phyloP scores from a whole-genome alignment of 1,140 invertebrate species.

The Solen grandis region DNA sequence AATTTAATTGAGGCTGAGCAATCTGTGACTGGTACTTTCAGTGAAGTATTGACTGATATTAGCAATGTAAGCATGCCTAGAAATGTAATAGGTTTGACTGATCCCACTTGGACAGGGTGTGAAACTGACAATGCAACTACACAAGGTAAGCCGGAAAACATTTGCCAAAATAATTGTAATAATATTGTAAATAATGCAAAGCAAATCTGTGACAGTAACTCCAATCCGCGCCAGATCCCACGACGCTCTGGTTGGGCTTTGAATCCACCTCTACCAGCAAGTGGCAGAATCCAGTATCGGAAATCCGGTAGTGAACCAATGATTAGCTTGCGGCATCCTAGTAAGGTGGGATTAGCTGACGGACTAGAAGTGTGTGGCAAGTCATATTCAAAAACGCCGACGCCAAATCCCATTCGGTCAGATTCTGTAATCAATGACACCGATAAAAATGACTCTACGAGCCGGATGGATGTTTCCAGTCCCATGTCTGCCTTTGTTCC shows the following conservation, averaged over 20 bases:
- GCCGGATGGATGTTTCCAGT: conserved; percentile 15
- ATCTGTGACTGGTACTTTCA: too few species aligned
- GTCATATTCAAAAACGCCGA: conserved; percentile 21
- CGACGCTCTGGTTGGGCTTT: conserved; percentile 18
- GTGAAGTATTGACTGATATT: too few species aligned
- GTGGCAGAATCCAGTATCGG: conserved; percentile 46
- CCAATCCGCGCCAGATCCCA: not conserved
- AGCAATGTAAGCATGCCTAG: too few species aligned
- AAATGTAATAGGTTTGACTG: too few species aligned
- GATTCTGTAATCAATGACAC: conserved; percentile 5
- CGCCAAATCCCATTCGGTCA: not conserved
- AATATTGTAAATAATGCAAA: too few species aligned
- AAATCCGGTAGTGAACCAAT: conserved; percentile 45
- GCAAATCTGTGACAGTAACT: conserved; percentile 15
- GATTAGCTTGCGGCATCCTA: conserved; percentile 33
- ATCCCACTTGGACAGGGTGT: too few species aligned
- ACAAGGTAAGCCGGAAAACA: too few species aligned
- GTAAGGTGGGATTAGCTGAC: conserved; percentile 16
- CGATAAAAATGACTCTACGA: conserved; percentile 19
- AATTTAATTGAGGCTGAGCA: too few species aligned
- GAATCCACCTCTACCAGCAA: conserved; percentile 18
- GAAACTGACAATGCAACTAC: too few species aligned
- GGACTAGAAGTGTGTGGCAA: conserved; percentile 50
- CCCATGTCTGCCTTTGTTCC: conserved; percentile 13
- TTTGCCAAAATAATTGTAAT: too few species aligned